Base-by-base conservation (phyloP, 2,113 vertebrate species). In the Sinocyclocheilus rhinocerous region DNA sequence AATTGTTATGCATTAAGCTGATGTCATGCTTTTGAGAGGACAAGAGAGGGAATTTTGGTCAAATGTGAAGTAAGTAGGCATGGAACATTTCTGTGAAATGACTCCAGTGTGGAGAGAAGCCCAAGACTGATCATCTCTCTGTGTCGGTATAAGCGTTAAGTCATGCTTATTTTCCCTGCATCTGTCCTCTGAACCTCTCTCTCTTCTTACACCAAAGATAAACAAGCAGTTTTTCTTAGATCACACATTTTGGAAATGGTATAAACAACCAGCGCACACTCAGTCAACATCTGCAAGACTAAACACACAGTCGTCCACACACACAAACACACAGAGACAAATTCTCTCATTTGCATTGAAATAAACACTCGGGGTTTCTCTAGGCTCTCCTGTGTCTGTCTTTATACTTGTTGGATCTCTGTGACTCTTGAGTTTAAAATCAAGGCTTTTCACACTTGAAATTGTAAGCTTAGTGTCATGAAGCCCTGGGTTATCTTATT, bases 261-360 rank as follows among this genome's bases (percentile, higher is more conserved):
- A 50, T 82, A 82, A 82, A 82, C 80, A 82, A 52, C 45, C 80
- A 52, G 18, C 10, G 39, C 61, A 82, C 42, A 4, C 63, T 82
- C 24, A 22, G 20, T 77, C 76, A 77, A 29, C 26, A 12, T 77
- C 50, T 55, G 18, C 45, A 69, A 69, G 80, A 70, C 80, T 82
- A 82, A 82, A 69, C 57, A 81, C 59, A 48, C 78, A 81, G 78
- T 48, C 8, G 16, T 26, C 39, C 22, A 6, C 79, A 65, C 59
- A 65, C 59, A 81, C 77, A 63, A 63, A 80, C 33, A 80, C 13
- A 42, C 36, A 57, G 12, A 13, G 52, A 59, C 18, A 79, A 39
- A 79, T 79, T 20, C 2, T 59, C 76, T 67, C 13, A 48, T 81
- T 81, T 26, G 36, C 13, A 48, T 29, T 81, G 15, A 81, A 67